Evolutionary conservation across 2,797 vertebrate species (phyloP).

Genomic region (Melanotaenia trifasciata): DNA sequence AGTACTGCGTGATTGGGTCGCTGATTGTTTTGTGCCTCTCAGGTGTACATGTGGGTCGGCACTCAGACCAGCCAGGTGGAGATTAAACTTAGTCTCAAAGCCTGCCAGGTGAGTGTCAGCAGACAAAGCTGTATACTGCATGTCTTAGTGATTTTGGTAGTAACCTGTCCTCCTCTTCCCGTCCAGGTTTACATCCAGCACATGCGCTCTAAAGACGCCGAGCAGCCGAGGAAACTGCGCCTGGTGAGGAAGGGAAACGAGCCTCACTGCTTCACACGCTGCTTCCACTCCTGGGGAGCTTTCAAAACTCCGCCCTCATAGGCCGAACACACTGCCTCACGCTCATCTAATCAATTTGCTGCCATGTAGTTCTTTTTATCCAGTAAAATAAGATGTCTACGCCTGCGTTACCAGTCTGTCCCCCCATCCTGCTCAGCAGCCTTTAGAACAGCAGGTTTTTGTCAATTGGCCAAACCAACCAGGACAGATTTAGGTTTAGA

Average conservation of each 20-base stretch:
- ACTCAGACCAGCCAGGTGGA: slow-evolving; percentile 98
- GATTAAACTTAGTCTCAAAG: slow-evolving; percentile 97
- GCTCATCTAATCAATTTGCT: slow-evolving; percentile 29
- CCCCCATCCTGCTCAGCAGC: slow-evolving; percentile 7
- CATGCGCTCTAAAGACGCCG: slow-evolving; percentile 91
- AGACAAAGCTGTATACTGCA: no score
- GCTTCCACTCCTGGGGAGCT: slow-evolving; percentile 95
- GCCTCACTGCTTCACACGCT: slow-evolving; percentile 93
- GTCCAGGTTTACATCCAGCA: slow-evolving; percentile 97
- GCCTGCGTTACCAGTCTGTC: slow-evolving; percentile 28
- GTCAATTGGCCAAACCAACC: not conserved
- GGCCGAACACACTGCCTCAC: slow-evolving; percentile 18
- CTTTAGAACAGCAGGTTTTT: slow-evolving; percentile 9
- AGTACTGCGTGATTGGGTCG: not conserved
- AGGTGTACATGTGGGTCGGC: slow-evolving; percentile 99
- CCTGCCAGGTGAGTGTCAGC: slow-evolving; percentile 89
- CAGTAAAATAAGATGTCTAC: slow-evolving; percentile 33
- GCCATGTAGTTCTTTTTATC: slow-evolving; percentile 44
- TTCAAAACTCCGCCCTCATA: slow-evolving; percentile 90
- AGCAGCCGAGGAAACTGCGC: slow-evolving; percentile 90
- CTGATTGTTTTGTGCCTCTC: not conserved
- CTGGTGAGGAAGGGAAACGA: slow-evolving; percentile 97
- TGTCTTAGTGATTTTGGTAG: not conserved
- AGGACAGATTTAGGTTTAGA: not conserved
- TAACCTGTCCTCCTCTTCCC: not conserved